A percentile compares a stretch with the other conserved stretches of the same genome.
Evolutionary conservation across 1,140 invertebrate genomes (phyloP).

Genomic region (Drosophila biarmipes): DNA sequence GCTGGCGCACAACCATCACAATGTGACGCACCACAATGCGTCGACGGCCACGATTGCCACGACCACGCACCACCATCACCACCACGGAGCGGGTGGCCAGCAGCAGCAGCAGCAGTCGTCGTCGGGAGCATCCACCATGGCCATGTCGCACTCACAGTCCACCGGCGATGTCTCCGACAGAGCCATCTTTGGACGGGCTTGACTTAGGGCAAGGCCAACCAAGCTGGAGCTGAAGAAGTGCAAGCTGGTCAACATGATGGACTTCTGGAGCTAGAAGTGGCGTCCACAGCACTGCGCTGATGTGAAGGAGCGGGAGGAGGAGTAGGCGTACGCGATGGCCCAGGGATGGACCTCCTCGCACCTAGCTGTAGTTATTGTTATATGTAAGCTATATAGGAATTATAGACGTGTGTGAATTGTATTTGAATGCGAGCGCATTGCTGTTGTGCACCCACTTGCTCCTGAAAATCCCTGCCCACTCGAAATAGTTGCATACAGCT

Average conservation of each 20-base stretch:
- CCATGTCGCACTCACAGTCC: slow-evolving; percentile 87
- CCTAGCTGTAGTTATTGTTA: slow-evolving; percentile 49
- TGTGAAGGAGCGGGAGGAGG: slow-evolving; percentile 58
- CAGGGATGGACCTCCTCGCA: slow-evolving; percentile 22
- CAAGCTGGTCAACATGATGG: slow-evolving; percentile 84
- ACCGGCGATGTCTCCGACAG: slow-evolving; percentile 86
- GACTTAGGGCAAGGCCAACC: slow-evolving; percentile 84
- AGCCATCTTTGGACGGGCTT: slow-evolving; percentile 87
- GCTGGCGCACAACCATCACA: slow-evolving; percentile 74
- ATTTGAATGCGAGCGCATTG: slow-evolving; percentile 60
- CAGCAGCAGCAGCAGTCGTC: slow-evolving; percentile 26
- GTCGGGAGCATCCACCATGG: slow-evolving; percentile 16
- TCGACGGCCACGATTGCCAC: slow-evolving; percentile 74
- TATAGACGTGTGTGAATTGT: slow-evolving; percentile 34
- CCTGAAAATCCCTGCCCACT: slow-evolving; percentile 24
- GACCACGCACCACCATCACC: slow-evolving; percentile 67
- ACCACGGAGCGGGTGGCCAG: slow-evolving; percentile 38
- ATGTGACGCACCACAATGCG: slow-evolving; percentile 75
- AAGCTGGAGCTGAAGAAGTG: slow-evolving; percentile 84
- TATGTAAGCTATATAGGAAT: slow-evolving; percentile 53
- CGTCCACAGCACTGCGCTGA: slow-evolving; percentile 74
- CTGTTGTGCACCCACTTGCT: slow-evolving; percentile 36
- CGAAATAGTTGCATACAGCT: slow-evolving; percentile 18
- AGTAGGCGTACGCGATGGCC: slow-evolving; percentile 8
- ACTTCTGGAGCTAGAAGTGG: slow-evolving; percentile 85